Base-by-base conservation (phyloP, 2,113 vertebrate species). In the Petroica traversi region DNA sequence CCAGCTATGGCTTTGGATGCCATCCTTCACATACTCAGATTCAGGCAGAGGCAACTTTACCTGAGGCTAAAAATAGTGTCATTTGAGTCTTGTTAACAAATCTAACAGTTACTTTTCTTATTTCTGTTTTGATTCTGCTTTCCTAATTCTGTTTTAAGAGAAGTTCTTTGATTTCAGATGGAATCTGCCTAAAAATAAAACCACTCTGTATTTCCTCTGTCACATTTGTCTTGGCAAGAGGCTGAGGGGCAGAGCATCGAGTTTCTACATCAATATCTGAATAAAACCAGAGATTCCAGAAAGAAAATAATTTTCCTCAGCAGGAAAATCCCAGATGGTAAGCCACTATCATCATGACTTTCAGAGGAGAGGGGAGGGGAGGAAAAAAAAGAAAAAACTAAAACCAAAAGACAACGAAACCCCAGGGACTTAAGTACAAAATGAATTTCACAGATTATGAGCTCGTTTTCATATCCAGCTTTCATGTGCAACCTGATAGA, bases 161-260 rank as follows among this genome's bases (percentile, higher is more conserved):
- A 38, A 73, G 33, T 23, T 25, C 51, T 88, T 62, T 51, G 25
- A 46, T 40, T 94, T 79, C 46, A 13, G 24, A 28, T n/a, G 31
- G 29, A 74, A 38, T 62, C 54, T 9, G 31, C 40, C 43, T 55
- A 69, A 58, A 40, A 55, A 62, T 19, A 16, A 96, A 41, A 15
- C 24, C 22, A 34, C 11, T 48, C 52, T 33, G 6, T 8, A 6
- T 28, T 79, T 67, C 40, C 48, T 93, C 72, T 45, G 66, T 82
- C 45, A 23, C 18, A 14, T 77, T 46, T 62, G 14, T 61, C 40
- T 72, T 46, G 33, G 20, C 31, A 68, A 64, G 64, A 62, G 12
- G 7, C n/a, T 77, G 18, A 69, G 52, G 36, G 31, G 51, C 16
- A 40, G 16, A 31, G 31, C 59, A 64, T 26, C 0, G 0, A 68